Evolutionary conservation across 2,797 vertebrate genomes (phyloP).

Genomic region (Crypturellus tataupa): DNA sequence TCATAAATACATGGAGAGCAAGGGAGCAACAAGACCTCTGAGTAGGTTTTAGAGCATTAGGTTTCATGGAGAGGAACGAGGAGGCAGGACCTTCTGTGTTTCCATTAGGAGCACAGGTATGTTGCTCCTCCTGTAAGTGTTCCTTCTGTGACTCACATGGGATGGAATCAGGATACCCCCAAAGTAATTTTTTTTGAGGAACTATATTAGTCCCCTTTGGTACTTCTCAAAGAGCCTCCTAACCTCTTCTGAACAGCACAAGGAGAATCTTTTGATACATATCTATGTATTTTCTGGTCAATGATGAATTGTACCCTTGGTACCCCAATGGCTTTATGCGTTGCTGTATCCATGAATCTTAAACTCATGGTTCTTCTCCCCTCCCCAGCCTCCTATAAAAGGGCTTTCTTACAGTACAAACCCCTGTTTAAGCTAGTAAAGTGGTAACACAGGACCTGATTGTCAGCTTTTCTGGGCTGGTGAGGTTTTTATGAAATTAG

Average conservation of each 20-base stretch:
- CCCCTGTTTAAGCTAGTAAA: constrained; percentile 24
- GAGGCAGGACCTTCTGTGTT: neutral
- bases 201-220: neutral
- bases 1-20: neutral
- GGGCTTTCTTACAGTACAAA: constrained; percentile 30
- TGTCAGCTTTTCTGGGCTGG: constrained; percentile 76
- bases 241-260: neutral
- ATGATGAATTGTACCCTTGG: neutral
- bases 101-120: neutral
- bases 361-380: neutral
- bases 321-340: fast-evolving
- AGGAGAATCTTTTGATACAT: neutral
- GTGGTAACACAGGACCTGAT: constrained; percentile 47
- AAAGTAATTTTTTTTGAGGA: fast-evolving
- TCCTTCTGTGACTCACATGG: neutral
- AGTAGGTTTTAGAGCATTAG: neutral
- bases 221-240: neutral
- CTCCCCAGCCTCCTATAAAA: neutral
- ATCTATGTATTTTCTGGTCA: neutral
- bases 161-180: neutral
- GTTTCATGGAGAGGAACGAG: fast-evolving
- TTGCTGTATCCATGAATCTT: neutral
- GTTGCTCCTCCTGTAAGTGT: fast-evolving
- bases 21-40: neutral
- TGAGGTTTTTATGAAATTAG: constrained; percentile 85